Conservation (phyloP, 2,888 invertebrate species). For the Spisula subtruncata region DNA sequence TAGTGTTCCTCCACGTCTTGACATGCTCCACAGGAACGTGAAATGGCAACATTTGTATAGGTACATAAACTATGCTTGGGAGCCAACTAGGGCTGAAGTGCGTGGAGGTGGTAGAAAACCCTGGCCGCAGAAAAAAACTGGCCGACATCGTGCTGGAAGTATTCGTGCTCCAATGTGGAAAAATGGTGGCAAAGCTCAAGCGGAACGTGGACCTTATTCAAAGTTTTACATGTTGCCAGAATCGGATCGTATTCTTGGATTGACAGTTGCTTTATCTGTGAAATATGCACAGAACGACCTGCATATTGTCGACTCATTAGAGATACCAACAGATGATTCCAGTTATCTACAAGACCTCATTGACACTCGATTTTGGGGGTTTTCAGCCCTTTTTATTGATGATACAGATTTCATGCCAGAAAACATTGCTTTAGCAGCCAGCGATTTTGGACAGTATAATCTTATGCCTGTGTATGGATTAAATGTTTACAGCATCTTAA, state of each 20-base stretch:
- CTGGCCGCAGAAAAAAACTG: slow-evolving; percentile 98
- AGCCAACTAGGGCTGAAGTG: slow-evolving; percentile 93
- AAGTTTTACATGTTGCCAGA: slow-evolving; percentile 98
- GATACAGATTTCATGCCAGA: slow-evolving; percentile 95
- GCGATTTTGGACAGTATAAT: slow-evolving; percentile 94
- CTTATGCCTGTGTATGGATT: slow-evolving; percentile 97
- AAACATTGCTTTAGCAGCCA: slow-evolving; percentile 95
- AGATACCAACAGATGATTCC: slow-evolving; percentile 94
- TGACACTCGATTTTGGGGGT: slow-evolving; percentile 97
- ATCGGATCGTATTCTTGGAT: slow-evolving; percentile 92
- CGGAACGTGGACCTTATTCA: slow-evolving; percentile 96
- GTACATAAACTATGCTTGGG: slow-evolving; percentile 89
- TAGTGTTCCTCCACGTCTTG: slow-evolving; percentile 93
- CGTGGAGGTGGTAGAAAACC: slow-evolving; percentile 97
- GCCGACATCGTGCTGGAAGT: slow-evolving; percentile 96
- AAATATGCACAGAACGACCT: slow-evolving; percentile 98
- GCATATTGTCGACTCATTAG: slow-evolving; percentile 95
- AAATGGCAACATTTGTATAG: slow-evolving; percentile 95
- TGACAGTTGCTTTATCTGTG: slow-evolving; percentile 94
- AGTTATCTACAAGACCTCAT: slow-evolving; percentile 93
- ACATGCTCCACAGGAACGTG: slow-evolving; percentile 95
- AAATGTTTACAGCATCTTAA: slow-evolving; percentile 98
- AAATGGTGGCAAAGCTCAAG: slow-evolving; percentile 94
- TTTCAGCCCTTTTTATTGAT: slow-evolving; percentile 97
- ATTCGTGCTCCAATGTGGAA: slow-evolving; percentile 95